phyloP scores from a whole-genome alignment of 2,888 invertebrate species.

The Euspilapteryx auroguttella region DNA sequence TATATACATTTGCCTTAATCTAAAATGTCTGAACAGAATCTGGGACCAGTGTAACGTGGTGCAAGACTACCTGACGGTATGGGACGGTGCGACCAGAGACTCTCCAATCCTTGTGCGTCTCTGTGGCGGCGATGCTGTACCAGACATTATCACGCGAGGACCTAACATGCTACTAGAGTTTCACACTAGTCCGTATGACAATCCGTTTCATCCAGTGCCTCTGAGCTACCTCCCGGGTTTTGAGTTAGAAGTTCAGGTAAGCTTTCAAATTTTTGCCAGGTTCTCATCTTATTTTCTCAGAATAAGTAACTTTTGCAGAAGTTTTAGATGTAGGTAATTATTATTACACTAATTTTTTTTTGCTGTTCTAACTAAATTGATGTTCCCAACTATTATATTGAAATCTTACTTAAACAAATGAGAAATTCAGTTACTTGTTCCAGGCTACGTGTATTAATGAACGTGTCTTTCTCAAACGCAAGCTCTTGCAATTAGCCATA shows the following conservation, averaged over 20 bases:
- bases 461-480: too few species aligned
- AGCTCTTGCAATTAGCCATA: too few species aligned
- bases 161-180: constrained; percentile 79
- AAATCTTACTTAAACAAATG: too few species aligned
- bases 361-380: too few species aligned
- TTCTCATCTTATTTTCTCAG: constrained; percentile 3
- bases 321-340: too few species aligned
- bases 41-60: constrained; percentile 84
- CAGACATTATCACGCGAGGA: constrained; percentile 77
- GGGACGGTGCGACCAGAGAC: constrained; percentile 73
- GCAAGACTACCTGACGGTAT: constrained; percentile 80
- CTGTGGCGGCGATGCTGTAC: constrained; percentile 81
- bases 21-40: too few species aligned
- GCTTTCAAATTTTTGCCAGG: too few species aligned
- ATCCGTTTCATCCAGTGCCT: constrained; percentile 79
- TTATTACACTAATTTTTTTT: too few species aligned
- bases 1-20: too few species aligned
- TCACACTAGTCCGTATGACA: constrained; percentile 79
- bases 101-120: constrained; percentile 76
- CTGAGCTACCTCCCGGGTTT: constrained; percentile 79
- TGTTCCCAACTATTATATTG: too few species aligned
- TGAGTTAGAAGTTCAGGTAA: constrained; percentile 79
- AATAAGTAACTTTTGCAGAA: constrained; percentile 1
- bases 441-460: too few species aligned
- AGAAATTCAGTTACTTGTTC: too few species aligned